phyloP scores from a whole-genome alignment of 2,888 invertebrate genomes.

The Nomada hirtipes region DNA sequence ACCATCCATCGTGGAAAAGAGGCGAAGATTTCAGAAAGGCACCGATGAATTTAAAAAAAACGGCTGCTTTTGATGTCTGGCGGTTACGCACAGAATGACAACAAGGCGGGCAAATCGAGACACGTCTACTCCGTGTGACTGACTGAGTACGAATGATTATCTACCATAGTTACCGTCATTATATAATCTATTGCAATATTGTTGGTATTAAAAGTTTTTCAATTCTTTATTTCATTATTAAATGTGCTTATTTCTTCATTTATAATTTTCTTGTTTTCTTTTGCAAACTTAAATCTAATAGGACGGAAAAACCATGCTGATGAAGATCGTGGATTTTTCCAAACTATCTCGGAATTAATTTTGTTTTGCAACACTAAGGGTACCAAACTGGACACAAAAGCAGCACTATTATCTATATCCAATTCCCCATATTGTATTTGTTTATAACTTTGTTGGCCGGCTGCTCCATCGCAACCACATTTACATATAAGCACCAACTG shows the following conservation, averaged over 20 bases:
- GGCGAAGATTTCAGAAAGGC: too few relatives aligned
- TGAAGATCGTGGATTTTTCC: conserved; percentile 26
- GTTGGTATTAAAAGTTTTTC: conserved; percentile 10
- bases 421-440: background rate
- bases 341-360: background rate
- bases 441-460: too few relatives aligned
- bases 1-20: too few relatives aligned
- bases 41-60: too few relatives aligned
- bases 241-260: conserved; percentile 3
- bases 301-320: conserved; percentile 28
- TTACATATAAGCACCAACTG: background rate
- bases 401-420: background rate
- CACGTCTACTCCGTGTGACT: too few relatives aligned
- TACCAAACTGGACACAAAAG: conserved; percentile 2
- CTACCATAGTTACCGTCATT: background rate
- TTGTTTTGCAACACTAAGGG: background rate
- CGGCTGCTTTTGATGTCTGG: too few relatives aligned
- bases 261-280: conserved; percentile 13
- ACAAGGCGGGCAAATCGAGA: too few relatives aligned
- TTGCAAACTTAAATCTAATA: conserved; percentile 29
- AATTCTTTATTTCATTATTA: conserved; percentile 9
- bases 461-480: too few relatives aligned
- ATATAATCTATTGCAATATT: background rate
- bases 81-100: too few relatives aligned
- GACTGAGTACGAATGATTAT: background rate